Conservation (phyloP, 2,797 vertebrate genomes). For the Ctenopoma multispine region DNA sequence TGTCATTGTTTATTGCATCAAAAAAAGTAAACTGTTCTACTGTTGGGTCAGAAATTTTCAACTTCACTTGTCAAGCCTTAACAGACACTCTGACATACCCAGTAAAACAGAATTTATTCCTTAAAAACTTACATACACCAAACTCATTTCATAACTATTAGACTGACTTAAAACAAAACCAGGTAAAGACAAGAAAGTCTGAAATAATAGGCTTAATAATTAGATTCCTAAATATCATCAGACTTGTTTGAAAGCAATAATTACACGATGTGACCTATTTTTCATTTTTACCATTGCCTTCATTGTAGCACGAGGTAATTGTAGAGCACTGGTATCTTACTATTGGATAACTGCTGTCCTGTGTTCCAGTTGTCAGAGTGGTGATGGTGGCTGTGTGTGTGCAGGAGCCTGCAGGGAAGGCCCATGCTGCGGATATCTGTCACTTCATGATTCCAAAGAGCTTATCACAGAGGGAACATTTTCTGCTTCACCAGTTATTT, state of each 20-base stretch:
- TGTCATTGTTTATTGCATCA: slow-evolving; percentile 12
- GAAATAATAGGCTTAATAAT: no score
- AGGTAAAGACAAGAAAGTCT: slow-evolving; percentile 13
- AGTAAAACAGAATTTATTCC: slow-evolving; percentile 5
- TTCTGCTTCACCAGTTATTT: slow-evolving; percentile 72
- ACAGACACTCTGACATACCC: background rate
- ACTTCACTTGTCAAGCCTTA: background rate
- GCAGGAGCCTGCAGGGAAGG: slow-evolving; percentile 62
- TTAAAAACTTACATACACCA: slow-evolving; percentile 11
- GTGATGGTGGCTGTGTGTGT: slow-evolving; percentile 11
- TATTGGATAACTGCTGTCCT: slow-evolving; percentile 61
- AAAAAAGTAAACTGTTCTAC: slow-evolving; percentile 4
- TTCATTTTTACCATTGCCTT: slow-evolving; percentile 50
- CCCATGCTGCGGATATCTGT: slow-evolving; percentile 75
- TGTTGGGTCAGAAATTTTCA: slow-evolving; percentile 20
- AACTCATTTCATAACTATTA: slow-evolving; percentile 14
- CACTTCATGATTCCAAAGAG: slow-evolving; percentile 72
- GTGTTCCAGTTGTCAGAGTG: slow-evolving; percentile 64
- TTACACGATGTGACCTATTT: slow-evolving; percentile 64
- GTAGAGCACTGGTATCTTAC: slow-evolving; percentile 41
- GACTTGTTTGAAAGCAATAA: slow-evolving; percentile 50
- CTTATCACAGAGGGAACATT: slow-evolving; percentile 77
- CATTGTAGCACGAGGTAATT: slow-evolving; percentile 50
- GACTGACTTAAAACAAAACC: slow-evolving; percentile 13
- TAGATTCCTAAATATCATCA: no score